Base-by-base conservation (phyloP, 2,113 vertebrate species). In the Xyliphius kryptos region DNA sequence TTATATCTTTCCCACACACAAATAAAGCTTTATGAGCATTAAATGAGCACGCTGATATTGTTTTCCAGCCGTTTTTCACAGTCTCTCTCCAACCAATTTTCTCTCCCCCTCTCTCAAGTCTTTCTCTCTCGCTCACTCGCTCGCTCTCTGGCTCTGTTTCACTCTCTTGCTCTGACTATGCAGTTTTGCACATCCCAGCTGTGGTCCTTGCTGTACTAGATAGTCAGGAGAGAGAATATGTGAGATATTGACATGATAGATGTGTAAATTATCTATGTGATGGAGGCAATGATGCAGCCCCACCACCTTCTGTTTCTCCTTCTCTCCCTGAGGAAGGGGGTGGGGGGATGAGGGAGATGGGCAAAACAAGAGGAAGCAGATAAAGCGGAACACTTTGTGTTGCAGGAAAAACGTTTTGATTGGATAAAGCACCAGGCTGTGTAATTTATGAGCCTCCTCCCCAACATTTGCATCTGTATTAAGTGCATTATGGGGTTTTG, bases 231-330 rank as follows among this genome's bases (percentile, higher is more conserved):
- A 61, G 83, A 91, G 91, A 92, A 89, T 86, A 87, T 32, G 87
- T 89, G 87, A 92, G 91, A 92, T 89, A 91, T 86, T 92, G 93
- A 97, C 92, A 98, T 97, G 95, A 97, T 97, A 94, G 94, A 98
- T 98, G 96, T 97, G 92, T 97, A 96, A 97, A 98, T 98, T 98
- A 98, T 93, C 91, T 89, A 88, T 88, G 89, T 97, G 95, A 97
- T 95, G 94, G 94, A 93, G 92, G 92, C 96, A 98, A 98, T 98
- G 95, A 97, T 97, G 94, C 95, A 95, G 91, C 93, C 89, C 90
- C 83, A 88, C 89, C 91, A 93, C 96, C 96, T 96, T 98, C 96
- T 98, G 96, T 94, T 97, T 94, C 87, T 76, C 76, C 82, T 74
- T 74, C 67, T 56, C 69, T 81, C 67, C 75, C 75, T 76, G 67